Conservation (phyloP, 30 jellyfish, hydroid and myxozoan species). For the Sanderia malayensis region DNA sequence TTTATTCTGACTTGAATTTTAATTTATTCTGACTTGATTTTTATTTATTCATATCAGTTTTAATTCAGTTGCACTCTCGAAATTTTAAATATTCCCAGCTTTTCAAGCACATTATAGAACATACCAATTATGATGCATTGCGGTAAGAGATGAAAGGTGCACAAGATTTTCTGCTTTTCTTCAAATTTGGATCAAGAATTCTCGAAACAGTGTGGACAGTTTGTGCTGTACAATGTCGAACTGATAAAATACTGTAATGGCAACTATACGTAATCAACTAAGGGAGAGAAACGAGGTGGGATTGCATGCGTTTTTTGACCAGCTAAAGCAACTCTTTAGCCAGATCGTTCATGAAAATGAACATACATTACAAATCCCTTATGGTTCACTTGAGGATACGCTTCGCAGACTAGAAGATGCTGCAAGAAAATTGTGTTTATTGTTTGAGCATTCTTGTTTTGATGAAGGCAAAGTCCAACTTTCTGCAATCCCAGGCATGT, state of each 20-base stretch:
- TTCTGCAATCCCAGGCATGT: not conserved
- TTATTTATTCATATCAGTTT: too few relatives aligned
- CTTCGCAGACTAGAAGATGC: not conserved
- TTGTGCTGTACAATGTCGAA: not conserved
- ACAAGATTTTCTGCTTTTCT: too few relatives aligned
- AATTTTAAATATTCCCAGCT: too few relatives aligned
- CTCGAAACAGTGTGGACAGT: too few relatives aligned
- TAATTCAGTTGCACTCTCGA: too few relatives aligned
- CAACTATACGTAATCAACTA: not conserved
- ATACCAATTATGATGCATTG: too few relatives aligned
- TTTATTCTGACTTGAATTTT: too few relatives aligned
- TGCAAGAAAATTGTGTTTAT: not conserved
- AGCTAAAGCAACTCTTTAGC: not conserved
- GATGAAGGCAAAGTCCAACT: not conserved
- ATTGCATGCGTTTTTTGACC: not conserved
- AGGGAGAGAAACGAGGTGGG: conserved; percentile 12
- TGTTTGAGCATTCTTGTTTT: not conserved
- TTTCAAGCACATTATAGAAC: too few relatives aligned
- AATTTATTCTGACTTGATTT: too few relatives aligned
- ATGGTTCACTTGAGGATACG: not conserved
- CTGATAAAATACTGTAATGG: not conserved
- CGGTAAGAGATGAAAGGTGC: too few relatives aligned
- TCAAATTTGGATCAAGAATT: too few relatives aligned
- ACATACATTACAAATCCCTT: not conserved
- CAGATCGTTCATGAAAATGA: not conserved